Percentiles rank a stretch among this genome's conserved stretches.
These are phyloP conservation scores for Silurus aristotelis DNA, from an alignment of 2,797 vertebrate genomes.

Conservation along the genomic window DNA sequence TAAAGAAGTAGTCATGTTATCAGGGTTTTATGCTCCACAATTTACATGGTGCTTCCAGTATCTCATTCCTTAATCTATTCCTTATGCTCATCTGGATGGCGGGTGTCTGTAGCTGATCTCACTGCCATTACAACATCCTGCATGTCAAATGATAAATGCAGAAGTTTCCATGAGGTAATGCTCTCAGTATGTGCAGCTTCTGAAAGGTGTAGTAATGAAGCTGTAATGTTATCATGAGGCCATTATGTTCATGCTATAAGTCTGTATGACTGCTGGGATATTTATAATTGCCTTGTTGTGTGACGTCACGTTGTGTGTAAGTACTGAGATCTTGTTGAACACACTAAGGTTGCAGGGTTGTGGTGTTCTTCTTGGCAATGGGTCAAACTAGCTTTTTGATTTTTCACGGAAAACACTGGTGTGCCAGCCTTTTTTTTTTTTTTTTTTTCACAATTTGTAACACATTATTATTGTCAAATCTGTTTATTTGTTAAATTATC, in stretches of 20 bases:
- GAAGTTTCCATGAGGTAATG: conserved; percentile 36
- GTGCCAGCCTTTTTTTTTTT: background rate
- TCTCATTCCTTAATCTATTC: conserved; percentile 20
- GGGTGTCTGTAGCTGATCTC: conserved; percentile 27
- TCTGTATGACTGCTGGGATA: conserved; percentile 30
- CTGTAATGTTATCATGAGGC: conserved; percentile 28
- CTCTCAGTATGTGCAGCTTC: conserved; percentile 16
- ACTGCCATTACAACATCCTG: conserved; percentile 38
- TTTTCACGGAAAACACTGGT: conserved; percentile 51
- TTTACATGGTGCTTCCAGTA: conserved; percentile 20
- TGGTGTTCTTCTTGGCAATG: conserved; percentile 38
- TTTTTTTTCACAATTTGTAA: conserved; percentile 15
- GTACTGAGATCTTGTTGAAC: conserved; percentile 40
- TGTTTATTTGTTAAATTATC: conserved; percentile 47
- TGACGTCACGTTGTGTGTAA: conserved; percentile 14
- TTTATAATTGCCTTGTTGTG: conserved; percentile 36
- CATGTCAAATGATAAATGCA: conserved; percentile 27
- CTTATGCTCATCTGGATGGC: conserved; percentile 20
- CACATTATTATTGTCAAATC: conserved; percentile 21
- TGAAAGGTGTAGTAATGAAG: conserved; percentile 22
- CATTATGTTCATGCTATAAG: conserved; percentile 1
- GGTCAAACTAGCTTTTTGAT: conserved; percentile 43
- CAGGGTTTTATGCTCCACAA: background rate
- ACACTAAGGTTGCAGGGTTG: conserved; percentile 41
- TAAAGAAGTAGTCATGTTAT: conserved; percentile 4